Percentiles rank a stretch among this genome's conserved stretches.
phyloP scores from a whole-genome alignment of 2,888 invertebrate genomes.

The Tubulanus polymorphus region DNA sequence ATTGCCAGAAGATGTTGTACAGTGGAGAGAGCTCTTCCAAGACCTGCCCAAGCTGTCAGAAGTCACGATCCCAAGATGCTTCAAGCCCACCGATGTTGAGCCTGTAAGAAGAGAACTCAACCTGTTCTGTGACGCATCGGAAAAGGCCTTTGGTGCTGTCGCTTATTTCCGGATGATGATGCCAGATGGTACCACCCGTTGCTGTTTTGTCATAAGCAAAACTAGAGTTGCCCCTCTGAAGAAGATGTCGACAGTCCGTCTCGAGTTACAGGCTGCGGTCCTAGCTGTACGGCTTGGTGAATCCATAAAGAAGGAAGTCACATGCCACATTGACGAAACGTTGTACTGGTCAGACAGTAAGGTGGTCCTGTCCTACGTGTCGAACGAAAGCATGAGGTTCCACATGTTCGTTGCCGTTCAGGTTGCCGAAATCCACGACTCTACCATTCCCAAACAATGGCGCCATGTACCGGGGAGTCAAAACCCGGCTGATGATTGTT shows the following conservation, averaged over 20 bases:
- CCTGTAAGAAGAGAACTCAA: not conserved
- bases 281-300: constrained; percentile 6
- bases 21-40: too few species aligned
- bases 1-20: too few species aligned
- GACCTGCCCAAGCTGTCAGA: not conserved
- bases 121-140: constrained; percentile 1
- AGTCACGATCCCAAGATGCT: not conserved
- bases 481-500: constrained; percentile 10
- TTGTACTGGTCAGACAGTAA: constrained; percentile 14
- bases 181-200: not conserved
- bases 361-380: constrained; percentile 14
- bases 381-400: constrained; percentile 13
- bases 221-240: not conserved
- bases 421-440: constrained; percentile 8
- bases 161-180: not conserved
- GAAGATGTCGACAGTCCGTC: not conserved
- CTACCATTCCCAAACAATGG: constrained; percentile 11
- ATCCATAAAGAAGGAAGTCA: constrained; percentile 5
- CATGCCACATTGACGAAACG: not conserved
- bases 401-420: constrained; percentile 18
- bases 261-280: constrained; percentile 8
- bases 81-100: not conserved
- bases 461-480: constrained; percentile 2
- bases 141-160: constrained; percentile 4
- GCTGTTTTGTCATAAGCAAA: not conserved